These are phyloP conservation scores for Heteractis magnifica DNA, from an alignment of 92 coral and sea anemone genomes.

Conservation along the genomic window DNA sequence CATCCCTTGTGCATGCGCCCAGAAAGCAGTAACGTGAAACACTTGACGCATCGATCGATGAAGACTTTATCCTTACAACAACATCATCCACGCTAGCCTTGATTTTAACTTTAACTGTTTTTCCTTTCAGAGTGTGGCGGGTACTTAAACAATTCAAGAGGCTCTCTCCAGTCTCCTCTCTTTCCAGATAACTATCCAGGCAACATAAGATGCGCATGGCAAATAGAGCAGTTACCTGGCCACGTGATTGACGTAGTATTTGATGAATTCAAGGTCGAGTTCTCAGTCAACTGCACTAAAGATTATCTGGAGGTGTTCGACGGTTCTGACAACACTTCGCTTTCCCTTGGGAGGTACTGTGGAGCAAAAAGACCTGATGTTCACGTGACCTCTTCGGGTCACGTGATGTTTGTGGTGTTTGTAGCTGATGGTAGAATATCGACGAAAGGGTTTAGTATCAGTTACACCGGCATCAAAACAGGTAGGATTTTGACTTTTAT, in stretches of 20 bases:
- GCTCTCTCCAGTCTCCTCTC: constrained; percentile 52
- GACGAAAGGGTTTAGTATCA: constrained; percentile 44
- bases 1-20: no score
- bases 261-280: constrained; percentile 46
- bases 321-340: constrained; percentile 44
- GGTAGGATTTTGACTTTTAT: constrained; percentile 22
- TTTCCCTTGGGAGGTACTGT: constrained; percentile 58
- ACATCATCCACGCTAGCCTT: background rate
- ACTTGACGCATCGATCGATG: no score
- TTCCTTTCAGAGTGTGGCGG: constrained; percentile 32
- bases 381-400: constrained; percentile 45
- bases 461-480: constrained; percentile 41
- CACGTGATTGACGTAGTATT: constrained; percentile 31
- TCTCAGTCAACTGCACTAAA: constrained; percentile 45
- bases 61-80: no score
- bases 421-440: constrained; percentile 32
- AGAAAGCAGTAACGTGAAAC: no score
- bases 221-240: constrained; percentile 49
- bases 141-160: constrained; percentile 36
- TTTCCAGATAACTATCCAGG: constrained; percentile 57
- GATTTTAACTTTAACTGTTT: background rate
- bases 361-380: constrained; percentile 23
- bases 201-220: constrained; percentile 58
- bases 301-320: constrained; percentile 55
- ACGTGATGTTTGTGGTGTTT: constrained; percentile 47